Percentiles rank a stretch among this genome's conserved stretches.
These are phyloP conservation scores for Apostichopus californicus DNA, from an alignment of 35 echinoderm and acorn worm species.

Conservation along the genomic window DNA sequence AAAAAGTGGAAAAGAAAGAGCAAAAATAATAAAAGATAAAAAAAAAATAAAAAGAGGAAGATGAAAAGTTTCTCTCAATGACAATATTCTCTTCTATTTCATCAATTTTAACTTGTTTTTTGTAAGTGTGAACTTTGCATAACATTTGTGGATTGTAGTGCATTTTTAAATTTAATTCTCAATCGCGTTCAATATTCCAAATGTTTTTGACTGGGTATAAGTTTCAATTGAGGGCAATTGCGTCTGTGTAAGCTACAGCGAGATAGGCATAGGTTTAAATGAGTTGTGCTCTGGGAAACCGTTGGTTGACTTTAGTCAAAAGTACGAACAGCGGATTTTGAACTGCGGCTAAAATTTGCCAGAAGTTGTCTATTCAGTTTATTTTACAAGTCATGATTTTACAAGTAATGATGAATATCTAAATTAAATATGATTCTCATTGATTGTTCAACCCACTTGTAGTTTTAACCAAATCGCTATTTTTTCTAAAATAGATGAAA, in stretches of 20 bases:
- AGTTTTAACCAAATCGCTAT: too few relatives aligned
- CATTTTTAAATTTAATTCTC: slow-evolving; percentile 17
- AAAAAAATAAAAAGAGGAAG: not conserved
- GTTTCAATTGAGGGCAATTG: slow-evolving; percentile 8
- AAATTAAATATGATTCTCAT: too few relatives aligned
- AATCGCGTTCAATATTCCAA: not conserved
- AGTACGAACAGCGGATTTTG: too few relatives aligned
- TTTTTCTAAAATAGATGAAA: too few relatives aligned
- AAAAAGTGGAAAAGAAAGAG: not conserved
- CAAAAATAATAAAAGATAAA: not conserved
- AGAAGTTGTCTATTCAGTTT: too few relatives aligned
- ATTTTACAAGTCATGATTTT: too few relatives aligned
- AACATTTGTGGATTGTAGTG: slow-evolving; percentile 25
- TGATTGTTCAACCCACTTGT: too few relatives aligned
- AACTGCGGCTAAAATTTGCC: too few relatives aligned
- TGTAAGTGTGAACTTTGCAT: slow-evolving; percentile 51
- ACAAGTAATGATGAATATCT: too few relatives aligned
- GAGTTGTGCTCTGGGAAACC: too few relatives aligned
- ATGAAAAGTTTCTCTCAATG: slow-evolving; percentile 12
- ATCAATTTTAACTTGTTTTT: slow-evolving; percentile 42
- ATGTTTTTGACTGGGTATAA: slow-evolving; percentile 3
- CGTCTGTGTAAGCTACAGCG: not conserved
- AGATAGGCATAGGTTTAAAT: too few relatives aligned
- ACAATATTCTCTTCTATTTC: slow-evolving; percentile 24
- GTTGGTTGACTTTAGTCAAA: too few relatives aligned